Conservation (phyloP, 2,113 vertebrate species). For the Copsychus sechellarum region DNA sequence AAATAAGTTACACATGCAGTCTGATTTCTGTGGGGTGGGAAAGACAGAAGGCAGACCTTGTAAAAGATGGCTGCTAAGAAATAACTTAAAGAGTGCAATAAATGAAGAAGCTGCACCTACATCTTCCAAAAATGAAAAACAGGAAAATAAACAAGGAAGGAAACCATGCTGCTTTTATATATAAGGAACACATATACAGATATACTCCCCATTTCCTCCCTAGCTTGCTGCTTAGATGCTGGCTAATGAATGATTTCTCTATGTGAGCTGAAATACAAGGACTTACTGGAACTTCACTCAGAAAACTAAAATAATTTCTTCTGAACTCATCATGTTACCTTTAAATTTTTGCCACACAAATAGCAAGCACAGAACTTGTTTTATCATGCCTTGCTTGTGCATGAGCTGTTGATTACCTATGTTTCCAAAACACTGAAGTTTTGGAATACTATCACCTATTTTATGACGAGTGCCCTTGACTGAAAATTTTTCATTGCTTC, state of each 20-base stretch:
- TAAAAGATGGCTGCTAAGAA: background rate
- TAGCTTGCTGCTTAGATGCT: background rate
- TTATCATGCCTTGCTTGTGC: background rate
- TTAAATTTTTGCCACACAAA: background rate
- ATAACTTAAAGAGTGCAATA: background rate
- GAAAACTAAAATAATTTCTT: background rate
- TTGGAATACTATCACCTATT: background rate
- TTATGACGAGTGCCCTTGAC: background rate
- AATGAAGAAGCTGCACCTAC: background rate
- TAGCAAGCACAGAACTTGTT: background rate
- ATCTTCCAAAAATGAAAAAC: background rate
- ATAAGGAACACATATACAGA: rapidly evolving
- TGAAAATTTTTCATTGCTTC: background rate
- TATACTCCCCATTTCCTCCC: background rate
- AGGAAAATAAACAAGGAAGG: background rate
- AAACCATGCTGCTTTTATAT: background rate
- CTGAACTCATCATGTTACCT: background rate
- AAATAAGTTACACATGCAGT: background rate
- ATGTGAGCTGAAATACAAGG: background rate
- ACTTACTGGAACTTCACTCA: background rate
- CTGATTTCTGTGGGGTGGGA: background rate
- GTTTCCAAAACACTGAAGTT: background rate
- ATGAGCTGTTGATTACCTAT: too few species aligned
- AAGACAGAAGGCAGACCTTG: background rate
- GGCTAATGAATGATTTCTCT: background rate